Percentiles rank a stretch among this genome's conserved stretches.
Conservation (phyloP, 2,113 vertebrate species). For the Ceuthmochares aereus region DNA sequence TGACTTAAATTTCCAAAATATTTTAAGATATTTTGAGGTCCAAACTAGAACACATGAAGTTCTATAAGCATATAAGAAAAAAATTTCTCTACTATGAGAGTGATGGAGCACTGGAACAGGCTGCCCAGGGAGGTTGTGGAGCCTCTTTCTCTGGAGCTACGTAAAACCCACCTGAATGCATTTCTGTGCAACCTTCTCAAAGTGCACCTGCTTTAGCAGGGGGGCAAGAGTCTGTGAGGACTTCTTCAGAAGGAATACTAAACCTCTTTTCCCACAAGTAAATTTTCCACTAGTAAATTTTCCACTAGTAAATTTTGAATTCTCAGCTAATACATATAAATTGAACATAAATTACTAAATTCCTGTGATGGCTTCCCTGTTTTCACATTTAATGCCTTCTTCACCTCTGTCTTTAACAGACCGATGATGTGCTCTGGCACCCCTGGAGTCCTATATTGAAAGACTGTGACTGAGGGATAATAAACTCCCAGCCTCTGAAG, state of each 20-base stretch:
- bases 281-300: background rate
- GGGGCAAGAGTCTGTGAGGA: too few species aligned
- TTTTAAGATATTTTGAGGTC: background rate
- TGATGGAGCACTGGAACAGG: too few species aligned
- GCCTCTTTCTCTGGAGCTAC: too few species aligned
- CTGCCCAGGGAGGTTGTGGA: too few species aligned
- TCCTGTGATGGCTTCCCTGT: background rate
- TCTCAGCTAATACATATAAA: background rate
- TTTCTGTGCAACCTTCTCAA: too few species aligned
- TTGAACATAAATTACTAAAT: background rate
- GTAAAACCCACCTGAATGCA: too few species aligned
- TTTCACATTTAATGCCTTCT: background rate
- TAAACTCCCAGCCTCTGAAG: background rate
- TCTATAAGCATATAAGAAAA: too few species aligned
- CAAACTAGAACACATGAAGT: too few species aligned
- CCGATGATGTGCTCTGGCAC: rapidly evolving
- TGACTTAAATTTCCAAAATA: background rate
- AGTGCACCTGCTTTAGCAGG: too few species aligned
- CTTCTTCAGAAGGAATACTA: background rate
- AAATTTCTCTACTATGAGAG: too few species aligned
- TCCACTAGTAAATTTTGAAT: background rate
- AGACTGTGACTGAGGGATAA: background rate
- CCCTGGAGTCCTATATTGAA: background rate
- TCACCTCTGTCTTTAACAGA: background rate
- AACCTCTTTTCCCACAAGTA: background rate